These are phyloP conservation scores for Hypothenemus hampei DNA, from an alignment of 1,140 invertebrate genomes.

Conservation along the genomic window DNA sequence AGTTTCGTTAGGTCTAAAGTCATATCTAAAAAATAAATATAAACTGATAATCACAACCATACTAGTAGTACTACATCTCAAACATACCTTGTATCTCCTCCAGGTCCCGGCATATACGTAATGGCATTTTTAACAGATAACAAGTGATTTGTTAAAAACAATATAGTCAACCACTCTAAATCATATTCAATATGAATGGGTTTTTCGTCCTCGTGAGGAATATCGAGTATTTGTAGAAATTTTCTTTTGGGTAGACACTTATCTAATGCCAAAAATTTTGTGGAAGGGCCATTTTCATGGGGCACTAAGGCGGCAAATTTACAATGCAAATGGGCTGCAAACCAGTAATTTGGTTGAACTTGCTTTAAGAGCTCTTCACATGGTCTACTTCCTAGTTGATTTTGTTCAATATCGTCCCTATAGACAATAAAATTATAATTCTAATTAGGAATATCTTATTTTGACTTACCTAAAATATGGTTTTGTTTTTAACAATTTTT, in stretches of 20 bases:
- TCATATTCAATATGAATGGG: slow-evolving; percentile 72
- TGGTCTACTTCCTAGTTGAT: slow-evolving; percentile 79
- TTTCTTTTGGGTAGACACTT: slow-evolving; percentile 88
- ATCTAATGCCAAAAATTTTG: slow-evolving; percentile 92
- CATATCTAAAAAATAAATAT: slow-evolving; percentile 51
- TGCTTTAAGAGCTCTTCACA: slow-evolving; percentile 71
- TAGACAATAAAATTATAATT: slow-evolving; percentile 34
- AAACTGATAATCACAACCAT: slow-evolving; percentile 8
- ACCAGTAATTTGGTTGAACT: slow-evolving; percentile 89
- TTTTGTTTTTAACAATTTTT: slow-evolving; percentile 75
- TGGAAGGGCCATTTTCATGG: slow-evolving; percentile 57
- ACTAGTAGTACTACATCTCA: neutral
- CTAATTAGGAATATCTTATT: no score
- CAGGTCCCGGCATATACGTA: slow-evolving; percentile 76
- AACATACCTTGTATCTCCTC: slow-evolving; percentile 57
- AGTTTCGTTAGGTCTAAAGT: slow-evolving; percentile 69
- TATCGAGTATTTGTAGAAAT: slow-evolving; percentile 74
- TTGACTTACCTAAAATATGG: slow-evolving; percentile 65
- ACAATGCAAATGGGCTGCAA: slow-evolving; percentile 94
- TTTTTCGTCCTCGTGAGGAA: slow-evolving; percentile 52
- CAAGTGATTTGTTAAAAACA: slow-evolving; percentile 85
- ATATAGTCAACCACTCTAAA: slow-evolving; percentile 88
- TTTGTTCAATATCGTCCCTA: slow-evolving; percentile 74
- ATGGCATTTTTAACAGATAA: slow-evolving; percentile 63
- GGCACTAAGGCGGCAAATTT: slow-evolving; percentile 87